Percentiles rank a stretch among this genome's conserved stretches.
These are phyloP conservation scores for Fragum whitleyi DNA, from an alignment of 2,888 invertebrate genomes.

Conservation along the genomic window DNA sequence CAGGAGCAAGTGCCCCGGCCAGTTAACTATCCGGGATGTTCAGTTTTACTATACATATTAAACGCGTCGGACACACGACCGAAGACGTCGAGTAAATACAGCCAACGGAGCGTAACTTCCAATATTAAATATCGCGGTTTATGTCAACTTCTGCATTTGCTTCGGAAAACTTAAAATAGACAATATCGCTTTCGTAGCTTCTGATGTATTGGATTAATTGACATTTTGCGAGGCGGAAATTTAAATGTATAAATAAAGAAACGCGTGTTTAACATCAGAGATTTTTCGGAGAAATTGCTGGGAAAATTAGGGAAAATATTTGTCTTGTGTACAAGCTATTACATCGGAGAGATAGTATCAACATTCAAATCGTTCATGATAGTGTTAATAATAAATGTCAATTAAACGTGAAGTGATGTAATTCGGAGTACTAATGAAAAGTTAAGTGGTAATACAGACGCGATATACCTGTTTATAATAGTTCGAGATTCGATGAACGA, in stretches of 20 bases:
- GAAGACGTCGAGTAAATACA: neutral
- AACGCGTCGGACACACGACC: slow-evolving; percentile 7
- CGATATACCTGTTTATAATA: neutral
- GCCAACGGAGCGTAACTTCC: slow-evolving; percentile 6
- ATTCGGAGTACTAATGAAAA: neutral
- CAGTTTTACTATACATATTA: neutral
- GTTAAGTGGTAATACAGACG: neutral
- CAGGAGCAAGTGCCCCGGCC: neutral
- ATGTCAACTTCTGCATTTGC: slow-evolving; percentile 19
- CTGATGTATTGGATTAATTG: slow-evolving; percentile 13
- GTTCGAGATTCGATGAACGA: neutral
- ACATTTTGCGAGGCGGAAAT: neutral
- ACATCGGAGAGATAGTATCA: neutral
- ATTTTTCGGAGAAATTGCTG: neutral
- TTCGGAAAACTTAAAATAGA: slow-evolving; percentile 8
- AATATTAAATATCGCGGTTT: slow-evolving; percentile 13
- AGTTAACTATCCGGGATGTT: neutral
- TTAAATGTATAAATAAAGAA: neutral
- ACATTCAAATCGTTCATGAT: neutral
- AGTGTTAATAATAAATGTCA: neutral
- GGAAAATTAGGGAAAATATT: neutral
- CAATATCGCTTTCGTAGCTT: slow-evolving; percentile 4
- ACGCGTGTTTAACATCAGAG: neutral
- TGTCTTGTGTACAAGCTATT: neutral
- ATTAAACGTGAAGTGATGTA: neutral